Percentiles rank a stretch among this genome's conserved stretches.
These are phyloP conservation scores for Tholera decimalis DNA, from an alignment of 2,888 invertebrate genomes.

Conservation along the genomic window DNA sequence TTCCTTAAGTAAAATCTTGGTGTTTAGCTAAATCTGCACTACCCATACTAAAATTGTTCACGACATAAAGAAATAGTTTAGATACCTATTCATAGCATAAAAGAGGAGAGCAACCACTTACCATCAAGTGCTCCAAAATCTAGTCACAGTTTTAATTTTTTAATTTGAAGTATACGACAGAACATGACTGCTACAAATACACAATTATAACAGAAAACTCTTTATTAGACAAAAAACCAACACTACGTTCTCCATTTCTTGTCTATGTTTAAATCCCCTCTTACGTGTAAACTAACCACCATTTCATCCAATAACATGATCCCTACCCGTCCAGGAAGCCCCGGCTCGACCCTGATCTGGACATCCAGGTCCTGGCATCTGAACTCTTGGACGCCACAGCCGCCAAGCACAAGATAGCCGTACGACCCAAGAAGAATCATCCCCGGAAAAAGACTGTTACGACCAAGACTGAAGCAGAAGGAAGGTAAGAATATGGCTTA, in stretches of 20 bases:
- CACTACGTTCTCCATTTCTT: slow-evolving; percentile 1
- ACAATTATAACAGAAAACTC: not conserved
- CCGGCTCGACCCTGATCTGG: slow-evolving; percentile 91
- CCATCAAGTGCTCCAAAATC: not conserved
- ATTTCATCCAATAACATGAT: slow-evolving; percentile 68
- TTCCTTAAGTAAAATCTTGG: too few relatives aligned
- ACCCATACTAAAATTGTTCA: too few relatives aligned
- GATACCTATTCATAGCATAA: too few relatives aligned
- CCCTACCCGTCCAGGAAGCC: slow-evolving; percentile 86
- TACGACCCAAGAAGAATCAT: slow-evolving; percentile 94
- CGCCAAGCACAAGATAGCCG: slow-evolving; percentile 94
- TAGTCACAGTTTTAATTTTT: not conserved
- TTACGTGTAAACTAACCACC: slow-evolving; percentile 65
- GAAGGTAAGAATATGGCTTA: slow-evolving; percentile 66
- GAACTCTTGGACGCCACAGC: slow-evolving; percentile 94
- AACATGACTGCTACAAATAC: not conserved
- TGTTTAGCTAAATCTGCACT: too few relatives aligned
- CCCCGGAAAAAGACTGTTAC: slow-evolving; percentile 76
- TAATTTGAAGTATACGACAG: too few relatives aligned
- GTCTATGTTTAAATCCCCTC: slow-evolving; percentile 28
- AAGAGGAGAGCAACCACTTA: not conserved
- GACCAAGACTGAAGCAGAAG: slow-evolving; percentile 54
- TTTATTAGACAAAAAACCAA: not conserved
- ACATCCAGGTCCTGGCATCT: slow-evolving; percentile 81
- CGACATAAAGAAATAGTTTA: too few relatives aligned